Evolutionary conservation across 2,888 invertebrate genomes (phyloP).

Genomic region (Parnassius smintheus): DNA sequence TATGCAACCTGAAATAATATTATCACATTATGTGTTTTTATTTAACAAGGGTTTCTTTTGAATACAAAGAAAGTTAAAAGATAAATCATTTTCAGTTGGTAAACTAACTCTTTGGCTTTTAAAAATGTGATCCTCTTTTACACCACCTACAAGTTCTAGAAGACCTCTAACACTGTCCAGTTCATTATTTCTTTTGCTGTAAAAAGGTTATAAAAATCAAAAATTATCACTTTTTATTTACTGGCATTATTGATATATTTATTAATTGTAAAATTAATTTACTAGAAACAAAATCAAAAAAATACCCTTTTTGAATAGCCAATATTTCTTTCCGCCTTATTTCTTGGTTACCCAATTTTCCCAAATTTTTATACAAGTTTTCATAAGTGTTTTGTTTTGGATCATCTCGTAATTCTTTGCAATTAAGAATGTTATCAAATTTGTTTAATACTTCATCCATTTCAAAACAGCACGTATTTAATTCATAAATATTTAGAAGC

Average conservation of each 20-base stretch:
- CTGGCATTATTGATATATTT: not conserved
- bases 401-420: conserved; percentile 35
- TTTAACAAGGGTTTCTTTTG: not conserved
- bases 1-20: conserved; percentile 51
- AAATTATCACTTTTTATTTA: not conserved
- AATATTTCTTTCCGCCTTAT: conserved; percentile 78
- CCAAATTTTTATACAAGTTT: conserved; percentile 65
- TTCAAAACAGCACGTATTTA: conserved; percentile 14
- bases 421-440: conserved; percentile 44
- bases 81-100: too few relatives aligned
- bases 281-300: not conserved
- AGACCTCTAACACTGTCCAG: conserved; percentile 78
- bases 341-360: conserved; percentile 66
- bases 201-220: conserved; percentile 34
- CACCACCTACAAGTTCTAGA: conserved; percentile 58
- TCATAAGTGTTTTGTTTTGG: conserved; percentile 43
- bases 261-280: not conserved
- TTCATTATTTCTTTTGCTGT: conserved; percentile 69
- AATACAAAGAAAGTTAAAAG: too few relatives aligned
- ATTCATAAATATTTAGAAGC: not conserved
- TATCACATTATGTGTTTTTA: not conserved
- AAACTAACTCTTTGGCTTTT: conserved; percentile 31
- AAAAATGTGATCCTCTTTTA: conserved; percentile 40
- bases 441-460: conserved; percentile 64
- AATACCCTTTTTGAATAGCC: conserved; percentile 81